Conservation (phyloP, 2,113 vertebrate genomes). For the Eptesicus fuscus region DNA sequence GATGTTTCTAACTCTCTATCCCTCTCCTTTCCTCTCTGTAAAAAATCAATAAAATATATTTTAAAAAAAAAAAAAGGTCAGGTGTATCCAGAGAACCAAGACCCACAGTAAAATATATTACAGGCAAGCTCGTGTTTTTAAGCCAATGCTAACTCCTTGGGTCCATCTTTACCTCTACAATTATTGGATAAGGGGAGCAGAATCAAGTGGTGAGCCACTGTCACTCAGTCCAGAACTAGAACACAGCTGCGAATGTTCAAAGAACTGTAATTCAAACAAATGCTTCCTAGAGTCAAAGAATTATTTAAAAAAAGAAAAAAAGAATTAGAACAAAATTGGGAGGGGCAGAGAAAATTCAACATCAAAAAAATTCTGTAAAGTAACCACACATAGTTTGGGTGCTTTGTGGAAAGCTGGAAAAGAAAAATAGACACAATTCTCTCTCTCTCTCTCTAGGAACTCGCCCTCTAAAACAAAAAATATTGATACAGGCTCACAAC, state of each 20-base stretch:
- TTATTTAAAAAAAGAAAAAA: neutral
- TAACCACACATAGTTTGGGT: neutral
- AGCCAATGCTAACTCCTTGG: neutral
- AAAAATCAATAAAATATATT: too few species aligned
- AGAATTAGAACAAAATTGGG: conserved; percentile 29
- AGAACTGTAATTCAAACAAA: neutral
- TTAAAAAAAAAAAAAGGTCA: too few species aligned
- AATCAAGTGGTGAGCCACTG: neutral
- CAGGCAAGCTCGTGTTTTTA: neutral
- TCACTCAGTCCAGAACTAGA: neutral
- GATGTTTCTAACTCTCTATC: too few species aligned
- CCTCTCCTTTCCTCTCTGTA: too few species aligned
- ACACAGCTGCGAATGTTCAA: neutral
- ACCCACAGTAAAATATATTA: neutral
- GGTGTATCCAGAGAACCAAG: neutral
- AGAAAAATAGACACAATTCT: conserved; percentile 51
- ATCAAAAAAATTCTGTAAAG: neutral
- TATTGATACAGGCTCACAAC: conserved; percentile 66
- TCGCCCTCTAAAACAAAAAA: conserved; percentile 55
- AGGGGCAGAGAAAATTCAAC: neutral
- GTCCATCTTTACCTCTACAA: too few species aligned
- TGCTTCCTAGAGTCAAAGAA: conserved; percentile 9
- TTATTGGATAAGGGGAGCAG: neutral
- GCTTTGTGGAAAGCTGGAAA: conserved; percentile 18
- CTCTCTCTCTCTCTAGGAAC: conserved; percentile 41